Conservation (phyloP, 2,797 vertebrate species). For the Rhinogobio ventralis region DNA sequence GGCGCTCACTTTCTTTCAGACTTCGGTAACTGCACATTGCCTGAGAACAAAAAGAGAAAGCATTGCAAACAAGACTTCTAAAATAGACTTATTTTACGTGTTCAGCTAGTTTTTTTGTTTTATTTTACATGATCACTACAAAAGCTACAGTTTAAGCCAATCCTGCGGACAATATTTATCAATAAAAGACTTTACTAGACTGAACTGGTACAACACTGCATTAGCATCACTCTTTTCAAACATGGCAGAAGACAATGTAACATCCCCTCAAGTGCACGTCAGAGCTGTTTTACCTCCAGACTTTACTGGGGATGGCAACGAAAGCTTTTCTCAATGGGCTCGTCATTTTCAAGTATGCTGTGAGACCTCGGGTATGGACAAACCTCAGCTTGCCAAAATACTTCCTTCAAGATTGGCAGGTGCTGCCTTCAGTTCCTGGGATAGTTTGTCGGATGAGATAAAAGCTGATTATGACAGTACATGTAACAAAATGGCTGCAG, state of each 20-base stretch:
- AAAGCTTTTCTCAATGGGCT: slow-evolving; percentile 17
- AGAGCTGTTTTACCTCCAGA: slow-evolving; percentile 10
- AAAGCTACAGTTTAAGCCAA: background rate
- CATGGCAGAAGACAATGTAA: slow-evolving; percentile 5
- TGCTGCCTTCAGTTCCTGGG: slow-evolving; percentile 36
- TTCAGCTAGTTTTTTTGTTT: background rate
- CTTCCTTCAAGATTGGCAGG: slow-evolving; percentile 36
- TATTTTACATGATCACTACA: too few species aligned
- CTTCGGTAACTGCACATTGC: background rate
- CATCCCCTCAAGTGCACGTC: background rate
- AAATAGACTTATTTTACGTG: background rate
- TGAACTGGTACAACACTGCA: background rate
- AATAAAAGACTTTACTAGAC: background rate
- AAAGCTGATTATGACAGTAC: slow-evolving; percentile 17
- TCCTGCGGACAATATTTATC: background rate
- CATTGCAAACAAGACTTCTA: background rate
- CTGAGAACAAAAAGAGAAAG: too few species aligned
- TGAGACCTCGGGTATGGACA: slow-evolving; percentile 30
- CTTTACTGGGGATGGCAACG: background rate
- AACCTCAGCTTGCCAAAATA: slow-evolving; percentile 24
- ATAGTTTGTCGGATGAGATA: background rate
- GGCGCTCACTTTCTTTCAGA: background rate
- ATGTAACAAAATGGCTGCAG: background rate
- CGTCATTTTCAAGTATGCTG: slow-evolving; percentile 4
- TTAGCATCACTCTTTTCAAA: background rate